These are phyloP conservation scores for Sebastes cheni DNA, from an alignment of 2,797 vertebrate species.

Conservation along the genomic window DNA sequence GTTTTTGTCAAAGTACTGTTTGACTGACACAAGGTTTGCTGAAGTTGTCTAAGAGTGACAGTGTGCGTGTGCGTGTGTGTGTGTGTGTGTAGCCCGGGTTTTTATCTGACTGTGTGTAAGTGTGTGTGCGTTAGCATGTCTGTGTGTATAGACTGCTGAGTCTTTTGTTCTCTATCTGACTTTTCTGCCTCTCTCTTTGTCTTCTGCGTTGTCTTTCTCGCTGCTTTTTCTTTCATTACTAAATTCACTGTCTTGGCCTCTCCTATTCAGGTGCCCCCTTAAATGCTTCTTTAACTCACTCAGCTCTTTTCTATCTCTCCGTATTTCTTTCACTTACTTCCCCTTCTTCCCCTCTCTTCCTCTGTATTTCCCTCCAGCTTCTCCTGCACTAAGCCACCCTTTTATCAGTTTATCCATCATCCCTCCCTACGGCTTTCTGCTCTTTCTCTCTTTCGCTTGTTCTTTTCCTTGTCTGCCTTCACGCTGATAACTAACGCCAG, in stretches of 20 bases:
- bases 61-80: neutral
- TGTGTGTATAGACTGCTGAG: constrained; percentile 12
- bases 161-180: constrained; percentile 9
- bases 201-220: neutral
- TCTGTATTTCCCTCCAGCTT: constrained; percentile 10
- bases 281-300: constrained; percentile 7
- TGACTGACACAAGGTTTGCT: neutral
- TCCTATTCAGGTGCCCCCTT: neutral
- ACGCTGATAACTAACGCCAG: constrained; percentile 15
- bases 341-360: neutral
- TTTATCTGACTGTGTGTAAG: neutral
- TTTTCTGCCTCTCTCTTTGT: neutral
- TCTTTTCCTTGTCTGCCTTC: constrained; percentile 19
- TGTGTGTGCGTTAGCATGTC: neutral
- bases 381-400: constrained; percentile 18
- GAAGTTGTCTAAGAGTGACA: neutral
- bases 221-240: constrained; percentile 1
- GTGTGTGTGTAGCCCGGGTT: neutral
- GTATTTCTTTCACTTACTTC: constrained; percentile 1
- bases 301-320: constrained; percentile 9
- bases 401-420: constrained; percentile 48
- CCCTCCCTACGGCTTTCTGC: constrained; percentile 19
- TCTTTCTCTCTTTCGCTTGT: constrained; percentile 26
- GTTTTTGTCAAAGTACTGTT: neutral
- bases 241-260: neutral